Evolutionary conservation across 2,113 vertebrate genomes (phyloP).

Genomic region (Periophthalmodon schlosseri): DNA sequence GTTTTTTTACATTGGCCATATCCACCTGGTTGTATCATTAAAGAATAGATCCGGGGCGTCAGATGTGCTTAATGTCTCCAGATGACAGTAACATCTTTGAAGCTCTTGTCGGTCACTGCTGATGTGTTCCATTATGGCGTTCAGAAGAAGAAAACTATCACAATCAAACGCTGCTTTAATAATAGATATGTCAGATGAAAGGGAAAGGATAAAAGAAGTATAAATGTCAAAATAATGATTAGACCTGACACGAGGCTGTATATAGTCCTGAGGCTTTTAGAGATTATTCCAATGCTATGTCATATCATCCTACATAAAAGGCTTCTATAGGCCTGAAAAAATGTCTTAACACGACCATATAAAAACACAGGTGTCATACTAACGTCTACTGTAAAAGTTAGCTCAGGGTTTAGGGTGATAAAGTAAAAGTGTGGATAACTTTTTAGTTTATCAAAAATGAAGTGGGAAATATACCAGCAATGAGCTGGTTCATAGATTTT

Average conservation of each 20-base stretch:
- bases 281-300: neutral
- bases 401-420: neutral
- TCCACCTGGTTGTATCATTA: neutral
- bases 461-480: too few relatives aligned
- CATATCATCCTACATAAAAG: constrained; percentile 32
- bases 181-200: constrained; percentile 24
- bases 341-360: too few relatives aligned
- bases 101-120: neutral
- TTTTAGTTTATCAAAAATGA: neutral
- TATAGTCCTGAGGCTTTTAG: neutral
- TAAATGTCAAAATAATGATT: constrained; percentile 20
- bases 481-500: too few relatives aligned
- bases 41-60: neutral
- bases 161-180: constrained; percentile 29
- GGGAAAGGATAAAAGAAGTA: constrained; percentile 28
- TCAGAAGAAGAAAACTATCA: neutral
- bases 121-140: neutral
- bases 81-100: constrained; percentile 6
- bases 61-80: constrained; percentile 1
- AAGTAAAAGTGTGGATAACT: neutral
- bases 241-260: constrained; percentile 4
- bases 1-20: neutral
- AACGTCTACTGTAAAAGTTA: too few relatives aligned
- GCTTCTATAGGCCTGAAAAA: constrained; percentile 9
- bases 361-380: too few relatives aligned